These are phyloP conservation scores for Chaenocephalus aceratus DNA, from an alignment of 2,113 vertebrate genomes.

Conservation along the genomic window DNA sequence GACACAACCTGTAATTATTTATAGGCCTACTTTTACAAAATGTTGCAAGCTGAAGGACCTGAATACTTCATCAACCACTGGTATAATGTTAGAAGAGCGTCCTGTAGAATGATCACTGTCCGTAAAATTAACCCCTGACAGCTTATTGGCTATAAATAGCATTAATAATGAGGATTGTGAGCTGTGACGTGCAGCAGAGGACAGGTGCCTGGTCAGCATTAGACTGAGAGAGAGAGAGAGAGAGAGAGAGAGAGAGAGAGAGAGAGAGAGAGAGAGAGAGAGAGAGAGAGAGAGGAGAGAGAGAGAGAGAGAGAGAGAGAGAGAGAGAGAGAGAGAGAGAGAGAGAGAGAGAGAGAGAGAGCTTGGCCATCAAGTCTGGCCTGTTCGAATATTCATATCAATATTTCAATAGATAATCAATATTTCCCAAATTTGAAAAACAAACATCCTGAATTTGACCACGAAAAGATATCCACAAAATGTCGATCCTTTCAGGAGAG, in stretches of 20 bases:
- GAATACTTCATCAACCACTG: not conserved
- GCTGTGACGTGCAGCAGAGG: constrained; percentile 46
- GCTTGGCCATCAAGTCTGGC: too few relatives aligned
- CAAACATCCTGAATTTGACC: too few relatives aligned
- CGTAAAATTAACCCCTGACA: constrained; percentile 22
- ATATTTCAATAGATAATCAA: too few relatives aligned
- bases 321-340: too few relatives aligned
- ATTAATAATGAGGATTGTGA: constrained; percentile 47
- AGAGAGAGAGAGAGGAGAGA: not conserved
- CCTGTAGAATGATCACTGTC: not conserved
- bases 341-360: too few relatives aligned
- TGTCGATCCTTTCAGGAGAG: too few relatives aligned
- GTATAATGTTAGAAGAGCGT: not conserved
- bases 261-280: not conserved
- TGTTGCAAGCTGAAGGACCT: not conserved
- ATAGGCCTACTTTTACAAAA: too few relatives aligned
- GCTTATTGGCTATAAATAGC: constrained; percentile 64
- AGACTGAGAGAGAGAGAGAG: constrained; percentile 35
- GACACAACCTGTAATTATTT: too few relatives aligned
- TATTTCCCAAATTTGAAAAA: too few relatives aligned
- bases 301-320: not conserved
- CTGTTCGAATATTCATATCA: too few relatives aligned
- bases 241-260: not conserved
- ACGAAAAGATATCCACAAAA: too few relatives aligned
- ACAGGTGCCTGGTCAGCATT: constrained; percentile 42